Base-by-base conservation (phyloP, 2,888 invertebrate genomes). In the Hemistola chrysoprasaria region DNA sequence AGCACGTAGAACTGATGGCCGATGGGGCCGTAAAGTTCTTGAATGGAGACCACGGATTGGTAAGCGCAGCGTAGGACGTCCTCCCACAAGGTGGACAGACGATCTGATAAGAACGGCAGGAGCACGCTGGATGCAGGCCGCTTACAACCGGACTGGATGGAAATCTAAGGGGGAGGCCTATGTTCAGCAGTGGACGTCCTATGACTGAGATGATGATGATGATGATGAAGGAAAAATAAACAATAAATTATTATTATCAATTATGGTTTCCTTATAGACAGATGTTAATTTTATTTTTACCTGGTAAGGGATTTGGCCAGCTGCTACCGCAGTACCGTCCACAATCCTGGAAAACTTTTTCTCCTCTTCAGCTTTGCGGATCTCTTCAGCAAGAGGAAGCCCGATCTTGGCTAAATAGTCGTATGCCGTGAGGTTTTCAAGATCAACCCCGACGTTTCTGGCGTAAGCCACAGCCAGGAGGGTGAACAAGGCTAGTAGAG, bases 251-350 rank as follows among this genome's bases (percentile, higher is more conserved):
- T 27, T 11, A 3, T 6, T 4, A 3, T 1, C 11, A 11, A 6
- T 3, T 11, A 11, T 1, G 7, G 10, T 11, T 7, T n/a, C n/a
- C 16, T 16, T 16, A 4, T 16, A 16, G 11, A 10, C 10, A 10
- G 11, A 11, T 11, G 6, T 10, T 6, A 11, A 7, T 10, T 11
- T 16, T 11, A 10, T n/a, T 6, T 16, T 37, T 48, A 63, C 61
- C 45, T 62, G 60, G 40, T 50, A 53, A 1, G 56, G 56, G 22
- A 50, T 48, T 10, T 56, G 37, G 11, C 54, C 57, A 45, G 36
- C 1, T 34, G 10, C 3, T 53, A 56, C 52, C 7, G 60, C 58
- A 35, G 57, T 59, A 6, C 26, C 26, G 10, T 11, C 11, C 46
- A 43, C 8, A 9, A 8, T 9, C 23, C 22, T 10, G 37, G 16